Evolutionary conservation across 2,888 invertebrate species (phyloP).

Genomic region (Paralinhomoeus sp.): DNA sequence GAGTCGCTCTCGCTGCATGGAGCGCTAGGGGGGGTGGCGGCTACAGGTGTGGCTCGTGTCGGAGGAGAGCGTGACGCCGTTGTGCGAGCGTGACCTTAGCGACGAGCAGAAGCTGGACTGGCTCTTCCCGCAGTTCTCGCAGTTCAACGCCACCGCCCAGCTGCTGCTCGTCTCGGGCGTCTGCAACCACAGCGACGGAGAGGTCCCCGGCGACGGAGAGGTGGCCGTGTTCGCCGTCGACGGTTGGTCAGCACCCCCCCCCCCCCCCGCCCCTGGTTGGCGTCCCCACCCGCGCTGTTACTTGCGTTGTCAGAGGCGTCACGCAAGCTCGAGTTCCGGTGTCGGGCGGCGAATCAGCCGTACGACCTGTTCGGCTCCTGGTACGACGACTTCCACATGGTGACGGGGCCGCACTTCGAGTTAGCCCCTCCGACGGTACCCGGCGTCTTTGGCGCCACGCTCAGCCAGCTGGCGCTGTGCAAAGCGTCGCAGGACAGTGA

Average conservation of each 20-base stretch:
- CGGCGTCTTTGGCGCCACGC: conserved; percentile 13
- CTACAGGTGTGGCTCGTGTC: too few species aligned
- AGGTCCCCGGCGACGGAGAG: conserved; percentile 50
- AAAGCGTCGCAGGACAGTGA: conserved; percentile 56
- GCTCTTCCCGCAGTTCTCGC: conserved; percentile 65
- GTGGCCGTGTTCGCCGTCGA: conserved; percentile 58
- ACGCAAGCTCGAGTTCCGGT: conserved; percentile 20
- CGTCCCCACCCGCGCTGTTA: too few species aligned
- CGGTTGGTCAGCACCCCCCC: too few species aligned
- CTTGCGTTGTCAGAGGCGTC: too few species aligned
- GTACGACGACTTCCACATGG: conserved; percentile 59
- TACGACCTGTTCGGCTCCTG: conserved; percentile 72
- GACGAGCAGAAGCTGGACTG: conserved; percentile 52
- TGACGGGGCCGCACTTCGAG: too few species aligned
- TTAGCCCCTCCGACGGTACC: too few species aligned
- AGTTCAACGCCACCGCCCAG: conserved; percentile 58
- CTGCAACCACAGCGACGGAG: conserved; percentile 28
- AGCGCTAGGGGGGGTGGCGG: too few species aligned
- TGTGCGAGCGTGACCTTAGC: conserved; percentile 49
- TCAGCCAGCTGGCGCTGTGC: conserved; percentile 44
- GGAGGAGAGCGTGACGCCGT: neutral
- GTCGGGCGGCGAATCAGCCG: conserved; percentile 48
- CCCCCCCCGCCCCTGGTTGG: too few species aligned
- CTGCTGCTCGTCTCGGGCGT: conserved; percentile 58
- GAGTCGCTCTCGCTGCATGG: too few species aligned